Evolutionary conservation across 2,113 vertebrate species (phyloP), one percentile per base, ranked within the genome.

Genomic region (Odocoileus hemionus): DNA sequence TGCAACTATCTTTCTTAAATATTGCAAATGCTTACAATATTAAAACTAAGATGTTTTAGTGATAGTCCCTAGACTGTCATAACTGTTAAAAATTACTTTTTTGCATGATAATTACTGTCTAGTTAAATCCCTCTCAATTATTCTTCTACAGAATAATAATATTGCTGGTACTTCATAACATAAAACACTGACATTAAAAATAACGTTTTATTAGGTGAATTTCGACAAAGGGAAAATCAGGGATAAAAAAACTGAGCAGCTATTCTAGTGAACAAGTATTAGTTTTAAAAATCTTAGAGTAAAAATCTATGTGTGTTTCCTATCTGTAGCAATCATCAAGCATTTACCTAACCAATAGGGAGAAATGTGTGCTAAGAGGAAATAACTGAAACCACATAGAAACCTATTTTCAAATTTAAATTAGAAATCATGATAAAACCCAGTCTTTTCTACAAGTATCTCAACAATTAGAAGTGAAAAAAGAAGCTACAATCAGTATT

Each of bases 71-170:
- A 74, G 61, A 64, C 78, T 96, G 86, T 98, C 95, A 83, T 64
- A 94, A 74, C 80, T 33, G 2, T 80, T 97, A 86, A 97, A 97
- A 91, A 97, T 88, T 89, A 91, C 55, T 58, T 94, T 96, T 95
- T 93, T 93, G 36, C 21, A 12, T 89, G 47, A 96, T 57, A 95
- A 86, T 93, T 96, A 89, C 52, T 93, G 60, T 92, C 93, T 84
- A 80, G 79, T 92, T 93, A 97, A 97, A 92, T 96, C 94, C 86
- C 86, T 95, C 86, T 96, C 76, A 76, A 50, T 70, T 96, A 47
- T 92, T 91, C 76, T 95, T 94, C 64, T 64, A 50, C 47, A 84
- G 74, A 97, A 90, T 84, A 89, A 89, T 79, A 97, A 90, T 67
- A 86, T 82, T 78, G 61, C 57, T 93, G 70, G 86, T 82, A 86